Conservation (phyloP, 2,888 invertebrate species). For the Ctenicera cuprea region DNA sequence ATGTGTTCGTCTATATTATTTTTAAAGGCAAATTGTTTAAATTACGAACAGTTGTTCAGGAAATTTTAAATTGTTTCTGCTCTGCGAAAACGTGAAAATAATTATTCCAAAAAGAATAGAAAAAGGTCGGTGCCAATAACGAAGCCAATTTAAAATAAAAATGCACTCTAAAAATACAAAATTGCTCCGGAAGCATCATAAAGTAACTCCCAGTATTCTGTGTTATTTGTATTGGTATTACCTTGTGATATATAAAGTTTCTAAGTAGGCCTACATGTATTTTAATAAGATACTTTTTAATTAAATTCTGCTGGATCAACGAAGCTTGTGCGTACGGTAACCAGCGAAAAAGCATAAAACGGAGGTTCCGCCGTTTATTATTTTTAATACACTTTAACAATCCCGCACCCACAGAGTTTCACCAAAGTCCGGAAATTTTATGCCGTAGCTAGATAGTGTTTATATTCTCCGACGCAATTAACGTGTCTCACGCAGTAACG, state of each 20-base stretch:
- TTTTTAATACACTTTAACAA: conserved; percentile 3
- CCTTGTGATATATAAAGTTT: neutral
- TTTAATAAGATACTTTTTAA: neutral
- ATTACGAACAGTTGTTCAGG: no score
- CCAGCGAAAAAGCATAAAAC: neutral
- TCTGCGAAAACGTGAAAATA: neutral
- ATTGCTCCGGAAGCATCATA: neutral
- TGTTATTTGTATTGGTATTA: neutral
- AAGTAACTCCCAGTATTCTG: neutral
- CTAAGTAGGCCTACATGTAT: neutral
- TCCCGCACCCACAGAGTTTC: neutral
- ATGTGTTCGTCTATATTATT: no score
- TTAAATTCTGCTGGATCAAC: neutral
- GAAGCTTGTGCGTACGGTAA: neutral
- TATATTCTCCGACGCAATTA: neutral
- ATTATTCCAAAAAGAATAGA: neutral
- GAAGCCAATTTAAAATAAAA: conserved; percentile 10
- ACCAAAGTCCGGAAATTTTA: conserved; percentile 3
- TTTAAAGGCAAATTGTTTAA: no score
- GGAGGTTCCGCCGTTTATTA: neutral
- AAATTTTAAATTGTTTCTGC: no score
- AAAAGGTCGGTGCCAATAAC: neutral
- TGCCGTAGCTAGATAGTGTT: neutral
- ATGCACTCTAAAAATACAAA: conserved; percentile 12
- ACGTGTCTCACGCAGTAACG: conserved; percentile 23